Conservation (phyloP, 2,113 vertebrate genomes). For the Monopterus albus region DNA sequence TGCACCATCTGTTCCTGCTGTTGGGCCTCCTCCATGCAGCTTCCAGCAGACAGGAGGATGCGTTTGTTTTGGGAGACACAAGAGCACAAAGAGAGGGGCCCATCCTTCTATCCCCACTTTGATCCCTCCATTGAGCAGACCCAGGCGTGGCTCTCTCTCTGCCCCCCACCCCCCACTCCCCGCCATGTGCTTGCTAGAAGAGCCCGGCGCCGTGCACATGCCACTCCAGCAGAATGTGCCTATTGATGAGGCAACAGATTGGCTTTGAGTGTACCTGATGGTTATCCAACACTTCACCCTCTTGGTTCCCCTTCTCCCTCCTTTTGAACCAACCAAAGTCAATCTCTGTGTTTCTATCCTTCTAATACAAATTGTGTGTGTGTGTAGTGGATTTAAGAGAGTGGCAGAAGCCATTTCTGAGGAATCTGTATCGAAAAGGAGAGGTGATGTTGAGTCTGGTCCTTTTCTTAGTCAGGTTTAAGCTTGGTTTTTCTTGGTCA, state of each 20-base stretch:
- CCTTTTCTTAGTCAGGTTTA: slow-evolving; percentile 77
- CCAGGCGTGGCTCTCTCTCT: slow-evolving; percentile 50
- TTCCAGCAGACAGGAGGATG: slow-evolving; percentile 65
- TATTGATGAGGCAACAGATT: slow-evolving; percentile 80
- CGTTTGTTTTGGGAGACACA: slow-evolving; percentile 77
- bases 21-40: slow-evolving; percentile 39
- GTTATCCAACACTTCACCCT: slow-evolving; percentile 55
- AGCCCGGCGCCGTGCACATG: slow-evolving; percentile 49
- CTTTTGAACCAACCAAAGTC: slow-evolving; percentile 65
- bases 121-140: slow-evolving; percentile 73
- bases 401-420: slow-evolving; percentile 74
- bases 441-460: slow-evolving; percentile 73
- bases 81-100: slow-evolving; percentile 73
- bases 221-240: slow-evolving; percentile 77
- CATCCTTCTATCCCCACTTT: slow-evolving; percentile 67
- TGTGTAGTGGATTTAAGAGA: slow-evolving; percentile 78
- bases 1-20: slow-evolving; percentile 70
- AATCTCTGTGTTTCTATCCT: slow-evolving; percentile 72
- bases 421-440: slow-evolving; percentile 75
- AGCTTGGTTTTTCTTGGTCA: slow-evolving; percentile 47
- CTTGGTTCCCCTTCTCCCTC: slow-evolving; percentile 22
- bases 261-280: slow-evolving; percentile 79
- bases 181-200: too few species aligned
- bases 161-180: too few species aligned
- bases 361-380: slow-evolving; percentile 74